These are phyloP conservation scores for Saccostrea cuccullata DNA, from an alignment of 1,140 invertebrate species.

Conservation along the genomic window DNA sequence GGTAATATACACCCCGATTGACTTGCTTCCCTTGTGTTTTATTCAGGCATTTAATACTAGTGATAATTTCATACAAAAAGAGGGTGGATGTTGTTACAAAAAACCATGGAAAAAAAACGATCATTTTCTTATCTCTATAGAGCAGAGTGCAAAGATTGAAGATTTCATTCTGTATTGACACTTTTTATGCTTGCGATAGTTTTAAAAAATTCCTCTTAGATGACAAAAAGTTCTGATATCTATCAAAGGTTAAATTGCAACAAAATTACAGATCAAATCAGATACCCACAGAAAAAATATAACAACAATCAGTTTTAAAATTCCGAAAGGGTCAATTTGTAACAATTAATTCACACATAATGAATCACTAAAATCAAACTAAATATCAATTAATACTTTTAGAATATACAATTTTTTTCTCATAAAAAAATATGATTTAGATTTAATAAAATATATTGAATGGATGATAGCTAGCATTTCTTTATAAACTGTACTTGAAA, in stretches of 20 bases:
- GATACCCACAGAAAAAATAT: neutral
- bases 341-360: too few species aligned
- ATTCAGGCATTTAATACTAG: neutral
- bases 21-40: conserved; percentile 1
- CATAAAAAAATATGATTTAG: too few species aligned
- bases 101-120: too few species aligned
- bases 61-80: neutral
- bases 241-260: conserved; percentile 23
- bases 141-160: neutral
- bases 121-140: neutral
- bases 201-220: neutral
- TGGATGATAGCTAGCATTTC: too few species aligned
- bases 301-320: too few species aligned
- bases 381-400: too few species aligned
- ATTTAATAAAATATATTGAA: too few species aligned
- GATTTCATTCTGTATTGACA: neutral
- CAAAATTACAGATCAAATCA: neutral
- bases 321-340: too few species aligned
- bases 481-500: too few species aligned
- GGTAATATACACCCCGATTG: conserved; percentile 6
- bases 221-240: conserved; percentile 12
- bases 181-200: conserved; percentile 1
- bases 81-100: neutral
- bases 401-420: too few species aligned
- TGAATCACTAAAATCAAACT: too few species aligned